Base-by-base conservation (phyloP, 2,113 vertebrate genomes). In the Nipponia nippon region DNA sequence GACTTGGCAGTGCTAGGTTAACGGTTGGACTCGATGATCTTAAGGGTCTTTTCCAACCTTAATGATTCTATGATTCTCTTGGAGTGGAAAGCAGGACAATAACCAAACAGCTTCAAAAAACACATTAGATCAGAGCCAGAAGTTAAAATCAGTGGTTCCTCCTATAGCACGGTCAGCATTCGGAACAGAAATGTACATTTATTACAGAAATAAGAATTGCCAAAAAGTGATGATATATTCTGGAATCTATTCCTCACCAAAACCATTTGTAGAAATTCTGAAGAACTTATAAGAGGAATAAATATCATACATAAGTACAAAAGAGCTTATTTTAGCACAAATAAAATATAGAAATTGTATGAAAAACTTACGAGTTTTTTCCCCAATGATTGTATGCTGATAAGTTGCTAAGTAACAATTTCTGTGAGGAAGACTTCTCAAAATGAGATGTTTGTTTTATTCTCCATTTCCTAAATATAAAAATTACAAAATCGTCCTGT, bases 301-400 rank as follows among this genome's bases (percentile, higher is more conserved):
- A 19, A 26, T 52, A 47, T 16, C 2, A 85, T 27, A 66, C 89
- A 42, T 30, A 61, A 59, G 27, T n/a, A 81, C 2, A 82, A 61
- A 77, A n/a, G 38, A 70, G 17, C 23, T 88, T 87, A 63, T 40
- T 83, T 91, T 85, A 78, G 16, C 65, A 88, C n/a, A 82, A 78
- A 50, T 13, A 65, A 16, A 69, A 61, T 27, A 58, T 7, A 50
- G 9, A 77, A 42, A 44, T 55, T 13, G 36, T 46, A 55, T 59
- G 7, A 8, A 71, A 86, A 76, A 62, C 6, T 5, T 32, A 29
- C 0, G 1, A 6, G 5, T 32, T 72, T 34, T 7, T 0, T 1
- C 6, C 10, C 10, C 20, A 29, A 4, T 58, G 14, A 30, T n/a
- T 80, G 25, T 52, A 56, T 44, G 17, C 53, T 38, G 32, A 30